Percentiles rank a stretch among this genome's conserved stretches.
phyloP scores from a whole-genome alignment of 2,113 vertebrate species.

The human (Homo sapiens) region DNA sequence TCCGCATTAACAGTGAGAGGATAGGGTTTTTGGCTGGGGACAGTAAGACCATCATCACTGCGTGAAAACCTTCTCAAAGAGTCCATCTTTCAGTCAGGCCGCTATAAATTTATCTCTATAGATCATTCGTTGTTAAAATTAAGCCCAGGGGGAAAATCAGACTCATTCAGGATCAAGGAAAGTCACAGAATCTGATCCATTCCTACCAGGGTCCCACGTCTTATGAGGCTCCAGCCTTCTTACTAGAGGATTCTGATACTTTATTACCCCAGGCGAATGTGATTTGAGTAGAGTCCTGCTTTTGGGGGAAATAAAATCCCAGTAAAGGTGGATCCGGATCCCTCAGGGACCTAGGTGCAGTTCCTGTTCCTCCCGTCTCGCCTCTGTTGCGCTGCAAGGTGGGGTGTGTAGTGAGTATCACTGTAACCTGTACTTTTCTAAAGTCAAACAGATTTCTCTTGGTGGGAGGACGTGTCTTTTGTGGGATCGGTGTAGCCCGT shows the following conservation, averaged over 20 bases:
- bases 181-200: not conserved
- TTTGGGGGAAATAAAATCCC: not conserved
- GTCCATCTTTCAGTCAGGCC: not conserved
- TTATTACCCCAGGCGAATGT: not conserved
- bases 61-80: not conserved
- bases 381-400: constrained; percentile 67
- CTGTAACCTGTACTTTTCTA: constrained; percentile 82
- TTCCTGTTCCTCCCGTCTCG: constrained; percentile 51
- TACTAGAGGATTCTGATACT: not conserved
- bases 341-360: constrained; percentile 69
- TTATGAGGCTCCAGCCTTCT: not conserved
- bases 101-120: not conserved
- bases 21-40: too few species aligned
- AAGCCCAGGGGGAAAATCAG: not conserved
- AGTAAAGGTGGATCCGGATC: constrained; percentile 55
- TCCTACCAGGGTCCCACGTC: fast-evolving
- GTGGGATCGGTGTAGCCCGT: constrained; percentile 66
- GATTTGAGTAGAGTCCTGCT: constrained; percentile 29
- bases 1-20: too few species aligned
- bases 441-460: constrained; percentile 74
- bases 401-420: constrained; percentile 76
- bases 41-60: not conserved
- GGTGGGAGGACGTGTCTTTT: constrained; percentile 79
- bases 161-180: not conserved
- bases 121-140: too few species aligned